A percentile compares a stretch with the other conserved stretches of the same genome.
These are phyloP conservation scores for Phragmatobia fuliginosa DNA, from an alignment of 2,888 invertebrate genomes.

Conservation along the genomic window DNA sequence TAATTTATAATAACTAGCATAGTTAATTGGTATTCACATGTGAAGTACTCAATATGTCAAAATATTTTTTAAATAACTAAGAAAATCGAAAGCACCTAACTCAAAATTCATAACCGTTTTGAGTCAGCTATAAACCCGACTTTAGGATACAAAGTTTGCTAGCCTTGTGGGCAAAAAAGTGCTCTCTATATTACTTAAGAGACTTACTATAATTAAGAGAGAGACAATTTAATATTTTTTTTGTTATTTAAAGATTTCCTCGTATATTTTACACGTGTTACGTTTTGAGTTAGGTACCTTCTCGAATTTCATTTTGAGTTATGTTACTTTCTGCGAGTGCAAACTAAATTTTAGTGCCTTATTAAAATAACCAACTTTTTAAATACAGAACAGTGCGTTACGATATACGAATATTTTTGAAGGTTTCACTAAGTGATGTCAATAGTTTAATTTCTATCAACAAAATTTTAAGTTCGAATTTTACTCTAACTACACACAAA, in stretches of 20 bases:
- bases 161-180: not conserved
- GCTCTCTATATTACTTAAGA: too few relatives aligned
- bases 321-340: not conserved
- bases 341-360: not conserved
- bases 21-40: not conserved
- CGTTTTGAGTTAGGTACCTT: not conserved
- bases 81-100: not conserved
- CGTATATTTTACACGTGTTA: not conserved
- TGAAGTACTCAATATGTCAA: not conserved
- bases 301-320: not conserved
- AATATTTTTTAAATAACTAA: not conserved
- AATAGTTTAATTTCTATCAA: not conserved
- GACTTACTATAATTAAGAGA: not conserved
- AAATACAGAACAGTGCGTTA: not conserved
- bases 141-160: not conserved
- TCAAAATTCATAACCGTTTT: not conserved
- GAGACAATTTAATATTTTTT: not conserved
- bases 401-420: too few relatives aligned
- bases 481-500: slow-evolving; percentile 1
- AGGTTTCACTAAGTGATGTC: not conserved
- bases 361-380: too few relatives aligned
- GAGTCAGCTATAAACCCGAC: not conserved
- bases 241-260: not conserved
- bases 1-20: not conserved
- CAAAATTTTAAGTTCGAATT: too few relatives aligned